Conservation (phyloP, 2,888 invertebrate genomes). For the Dasypolia templi region DNA sequence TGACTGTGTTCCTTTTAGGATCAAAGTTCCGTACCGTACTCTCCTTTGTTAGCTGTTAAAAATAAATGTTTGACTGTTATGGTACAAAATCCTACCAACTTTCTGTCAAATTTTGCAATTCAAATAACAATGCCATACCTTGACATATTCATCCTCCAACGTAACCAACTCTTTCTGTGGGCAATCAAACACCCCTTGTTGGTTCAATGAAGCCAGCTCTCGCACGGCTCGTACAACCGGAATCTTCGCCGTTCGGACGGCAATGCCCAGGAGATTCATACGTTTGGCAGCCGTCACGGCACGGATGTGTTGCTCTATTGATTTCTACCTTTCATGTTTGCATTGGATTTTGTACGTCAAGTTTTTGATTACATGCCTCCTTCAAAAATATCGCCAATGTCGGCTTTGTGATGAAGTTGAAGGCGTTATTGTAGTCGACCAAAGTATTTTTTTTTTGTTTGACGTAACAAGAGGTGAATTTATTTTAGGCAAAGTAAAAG, state of each 20-base stretch:
- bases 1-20: not conserved
- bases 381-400: not conserved
- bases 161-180: constrained; percentile 52
- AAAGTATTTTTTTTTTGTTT: not conserved
- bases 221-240: constrained; percentile 10
- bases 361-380: constrained; percentile 11
- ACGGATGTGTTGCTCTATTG: constrained; percentile 42
- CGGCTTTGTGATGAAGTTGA: not conserved
- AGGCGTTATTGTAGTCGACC: not conserved
- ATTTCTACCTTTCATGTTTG: constrained; percentile 53
- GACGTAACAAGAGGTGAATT: not conserved
- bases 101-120: not conserved
- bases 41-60: not conserved
- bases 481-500: not conserved
- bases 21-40: too few relatives aligned
- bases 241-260: constrained; percentile 35
- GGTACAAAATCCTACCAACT: not conserved
- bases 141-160: constrained; percentile 30
- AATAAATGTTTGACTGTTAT: not conserved
- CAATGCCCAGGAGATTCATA: constrained; percentile 58
- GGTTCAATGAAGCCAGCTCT: constrained; percentile 58
- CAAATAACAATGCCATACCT: not conserved
- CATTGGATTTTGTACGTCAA: constrained; percentile 17
- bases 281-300: constrained; percentile 48
- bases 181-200: constrained; percentile 62